phyloP scores from a whole-genome alignment of 2,797 vertebrate species.

The Myotis myotis region DNA sequence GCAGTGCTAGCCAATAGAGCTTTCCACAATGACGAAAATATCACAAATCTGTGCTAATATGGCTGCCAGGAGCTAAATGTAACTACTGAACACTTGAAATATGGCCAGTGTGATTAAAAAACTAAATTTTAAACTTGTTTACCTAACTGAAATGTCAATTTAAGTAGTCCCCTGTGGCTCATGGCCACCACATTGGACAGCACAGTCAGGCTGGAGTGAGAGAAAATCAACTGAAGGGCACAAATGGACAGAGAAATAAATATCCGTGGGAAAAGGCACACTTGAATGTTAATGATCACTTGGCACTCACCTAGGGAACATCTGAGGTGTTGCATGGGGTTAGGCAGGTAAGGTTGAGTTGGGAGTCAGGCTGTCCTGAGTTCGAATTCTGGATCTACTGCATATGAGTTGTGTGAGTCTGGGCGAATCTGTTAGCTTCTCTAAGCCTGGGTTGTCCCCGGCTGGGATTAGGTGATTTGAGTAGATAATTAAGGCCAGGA shows the following conservation, averaged over 20 bases:
- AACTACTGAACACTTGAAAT: background rate
- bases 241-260: background rate
- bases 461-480: background rate
- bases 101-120: background rate
- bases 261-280: background rate
- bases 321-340: background rate
- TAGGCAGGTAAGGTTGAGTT: background rate
- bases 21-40: background rate
- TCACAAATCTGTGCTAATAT: background rate
- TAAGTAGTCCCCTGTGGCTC: background rate
- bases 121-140: background rate
- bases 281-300: background rate
- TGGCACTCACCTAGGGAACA: background rate
- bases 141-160: conserved; percentile 21
- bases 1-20: background rate
- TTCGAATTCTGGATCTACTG: background rate
- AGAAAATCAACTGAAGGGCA: background rate
- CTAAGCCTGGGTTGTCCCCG: background rate
- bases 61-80: background rate
- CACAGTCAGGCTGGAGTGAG: background rate
- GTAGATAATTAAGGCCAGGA: background rate
- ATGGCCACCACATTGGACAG: background rate
- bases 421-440: background rate
- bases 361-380: background rate
- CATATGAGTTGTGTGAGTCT: background rate